These are phyloP conservation scores for Gerris lacustris DNA, from an alignment of 2,888 invertebrate genomes.

Conservation along the genomic window DNA sequence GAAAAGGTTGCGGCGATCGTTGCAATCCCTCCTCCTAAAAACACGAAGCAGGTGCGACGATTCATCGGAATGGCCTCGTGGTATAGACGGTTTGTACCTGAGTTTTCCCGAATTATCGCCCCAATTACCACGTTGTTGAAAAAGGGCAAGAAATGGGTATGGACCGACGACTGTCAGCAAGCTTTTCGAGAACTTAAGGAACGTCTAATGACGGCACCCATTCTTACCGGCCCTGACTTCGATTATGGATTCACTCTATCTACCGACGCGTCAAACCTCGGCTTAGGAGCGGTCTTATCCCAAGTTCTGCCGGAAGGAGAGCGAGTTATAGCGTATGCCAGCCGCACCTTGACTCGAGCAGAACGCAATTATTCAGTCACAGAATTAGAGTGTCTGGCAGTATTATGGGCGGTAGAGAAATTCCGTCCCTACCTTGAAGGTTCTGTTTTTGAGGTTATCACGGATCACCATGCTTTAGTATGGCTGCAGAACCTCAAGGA, in stretches of 20 bases:
- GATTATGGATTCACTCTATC: constrained; percentile 18
- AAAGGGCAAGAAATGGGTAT: no score
- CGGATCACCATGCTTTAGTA: no score
- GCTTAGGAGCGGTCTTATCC: constrained; percentile 17
- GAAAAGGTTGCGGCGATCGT: constrained; percentile 25
- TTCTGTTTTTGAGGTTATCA: constrained; percentile 11
- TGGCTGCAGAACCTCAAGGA: no score
- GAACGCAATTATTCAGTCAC: no score
- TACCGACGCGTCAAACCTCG: constrained; percentile 18
- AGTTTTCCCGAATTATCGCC: constrained; percentile 13
- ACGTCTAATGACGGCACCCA: constrained; percentile 16
- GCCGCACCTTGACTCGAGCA: no score
- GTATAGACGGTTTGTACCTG: constrained; percentile 27
- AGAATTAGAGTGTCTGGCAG: no score
- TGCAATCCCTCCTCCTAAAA: constrained; percentile 29
- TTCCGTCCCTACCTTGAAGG: no score
- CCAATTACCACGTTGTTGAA: no score
- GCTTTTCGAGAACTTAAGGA: constrained; percentile 22
- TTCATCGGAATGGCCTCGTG: constrained; percentile 33
- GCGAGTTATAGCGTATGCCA: no score
- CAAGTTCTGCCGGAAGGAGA: no score
- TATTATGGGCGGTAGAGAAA: no score
- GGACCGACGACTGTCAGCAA: no score
- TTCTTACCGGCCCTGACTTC: constrained; percentile 23
- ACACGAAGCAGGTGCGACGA: constrained; percentile 25